These are phyloP conservation scores for Spinibarbus caldwelli DNA, from an alignment of 2,797 vertebrate species.

Conservation along the genomic window DNA sequence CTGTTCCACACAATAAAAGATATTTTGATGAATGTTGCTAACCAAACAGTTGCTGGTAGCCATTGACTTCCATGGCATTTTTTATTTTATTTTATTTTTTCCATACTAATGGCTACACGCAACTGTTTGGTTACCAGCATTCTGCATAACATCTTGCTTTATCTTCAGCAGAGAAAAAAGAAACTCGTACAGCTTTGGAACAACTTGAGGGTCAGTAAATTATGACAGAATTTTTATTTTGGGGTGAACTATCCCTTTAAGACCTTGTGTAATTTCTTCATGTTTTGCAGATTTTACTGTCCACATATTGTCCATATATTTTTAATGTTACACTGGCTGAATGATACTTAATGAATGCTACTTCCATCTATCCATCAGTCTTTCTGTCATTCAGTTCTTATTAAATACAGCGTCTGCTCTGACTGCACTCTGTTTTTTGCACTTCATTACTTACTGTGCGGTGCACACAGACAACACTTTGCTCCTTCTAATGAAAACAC, in stretches of 20 bases:
- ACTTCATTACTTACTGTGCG: slow-evolving; percentile 21
- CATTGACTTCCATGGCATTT: neutral
- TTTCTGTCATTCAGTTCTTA: slow-evolving; percentile 9
- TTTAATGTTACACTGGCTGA: neutral
- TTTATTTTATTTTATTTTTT: no score
- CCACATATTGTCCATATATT: no score
- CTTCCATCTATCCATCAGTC: slow-evolving; percentile 2
- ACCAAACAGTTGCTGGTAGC: neutral
- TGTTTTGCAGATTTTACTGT: neutral
- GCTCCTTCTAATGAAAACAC: slow-evolving; percentile 20
- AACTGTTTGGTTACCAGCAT: no score
- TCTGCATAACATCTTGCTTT: no score
- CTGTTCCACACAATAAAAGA: neutral
- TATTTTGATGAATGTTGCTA: neutral
- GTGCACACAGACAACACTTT: neutral
- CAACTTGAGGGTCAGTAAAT: neutral
- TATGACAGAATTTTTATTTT: neutral
- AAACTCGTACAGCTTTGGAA: neutral
- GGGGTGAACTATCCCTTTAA: neutral
- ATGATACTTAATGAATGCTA: neutral
- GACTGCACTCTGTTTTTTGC: slow-evolving; percentile 2
- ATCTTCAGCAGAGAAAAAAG: no score
- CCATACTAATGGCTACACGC: no score
- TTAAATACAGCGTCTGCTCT: neutral
- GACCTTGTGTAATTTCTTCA: no score